Evolutionary conservation across 2,888 invertebrate species (phyloP).

Genomic region (Amorpha juglandis): DNA sequence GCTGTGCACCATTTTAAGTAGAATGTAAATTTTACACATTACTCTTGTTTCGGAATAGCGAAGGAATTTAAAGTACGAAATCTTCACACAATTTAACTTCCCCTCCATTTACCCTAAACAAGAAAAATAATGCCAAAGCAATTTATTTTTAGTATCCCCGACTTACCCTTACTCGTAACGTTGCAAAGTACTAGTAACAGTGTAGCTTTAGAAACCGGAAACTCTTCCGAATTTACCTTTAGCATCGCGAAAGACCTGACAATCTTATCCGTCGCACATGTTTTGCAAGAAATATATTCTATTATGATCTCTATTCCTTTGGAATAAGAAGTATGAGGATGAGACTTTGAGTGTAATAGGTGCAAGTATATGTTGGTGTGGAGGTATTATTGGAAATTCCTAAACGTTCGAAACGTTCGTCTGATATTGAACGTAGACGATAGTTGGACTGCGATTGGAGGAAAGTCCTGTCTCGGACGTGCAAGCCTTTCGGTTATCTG

Average conservation of each 20-base stretch:
- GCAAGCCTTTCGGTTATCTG: conserved; percentile 57
- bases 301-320: conserved; percentile 43
- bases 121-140: conserved; percentile 61
- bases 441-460: conserved; percentile 74
- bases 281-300: background rate
- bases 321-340: conserved; percentile 30
- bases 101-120: conserved; percentile 12
- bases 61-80: conserved; percentile 21
- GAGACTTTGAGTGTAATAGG: conserved; percentile 26
- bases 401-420: conserved; percentile 68
- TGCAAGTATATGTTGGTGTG: conserved; percentile 40
- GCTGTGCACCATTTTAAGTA: background rate
- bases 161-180: conserved; percentile 49
- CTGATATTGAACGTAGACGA: conserved; percentile 71
- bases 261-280: conserved; percentile 1
- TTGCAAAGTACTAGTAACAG: conserved; percentile 50
- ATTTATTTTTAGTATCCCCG: conserved; percentile 63
- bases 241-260: conserved; percentile 59
- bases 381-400: conserved; percentile 81
- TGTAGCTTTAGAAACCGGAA: conserved; percentile 64
- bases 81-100: conserved; percentile 20
- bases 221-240: conserved; percentile 78
- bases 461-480: conserved; percentile 61
- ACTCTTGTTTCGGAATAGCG: background rate
- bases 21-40: background rate